Evolutionary conservation across 2,113 vertebrate genomes (phyloP), one percentile per base, ranked within the genome.

Genomic region (Acanthisitta chloris): DNA sequence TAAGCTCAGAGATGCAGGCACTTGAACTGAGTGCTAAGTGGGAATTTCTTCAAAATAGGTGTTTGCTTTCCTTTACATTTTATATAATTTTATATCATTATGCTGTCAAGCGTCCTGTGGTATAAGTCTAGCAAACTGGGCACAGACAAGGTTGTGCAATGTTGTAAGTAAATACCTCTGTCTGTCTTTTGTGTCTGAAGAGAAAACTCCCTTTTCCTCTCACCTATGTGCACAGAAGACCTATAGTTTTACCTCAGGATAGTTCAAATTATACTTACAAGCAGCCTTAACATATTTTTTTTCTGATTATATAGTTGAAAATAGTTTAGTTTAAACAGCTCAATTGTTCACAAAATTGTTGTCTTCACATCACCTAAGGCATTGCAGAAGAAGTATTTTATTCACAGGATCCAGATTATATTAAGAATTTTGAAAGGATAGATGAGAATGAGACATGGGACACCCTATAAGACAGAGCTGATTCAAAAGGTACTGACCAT

Each of bases 61-160:
- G 90, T 92, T 95, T 97, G 76, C 76, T 96, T 96, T 95, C 61
- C 86, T 93, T 90, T 90, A 67, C 76, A 40, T 93, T 95, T 95
- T 66, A 79, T 62, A 83, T 84, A 86, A 94, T 95, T 94, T 90
- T 81, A 72, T 88, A 57, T 92, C 92, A 95, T 96, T 96, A 96
- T 69, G 80, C 69, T 94, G 95, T 95, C 93, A 88, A 88, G 57
- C 71, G 67, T 92, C 69, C 64, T n/a, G 36, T 42, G 40, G 9
- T 52, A 33, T 55, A 81, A 81, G 43, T 55, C 79, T 92, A 51
- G 82, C 17, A 80, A 95, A 74, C 6, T 64, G 31, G 64, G 19
- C n/a, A 57, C 24, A 88, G 82, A 58, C 58, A 88, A 94, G 79
- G 71, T 76, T 12, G 0, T 46, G 67, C 66, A 86, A 93, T 55